Conservation (phyloP, 2,113 vertebrate genomes). For the Mus pahari region DNA sequence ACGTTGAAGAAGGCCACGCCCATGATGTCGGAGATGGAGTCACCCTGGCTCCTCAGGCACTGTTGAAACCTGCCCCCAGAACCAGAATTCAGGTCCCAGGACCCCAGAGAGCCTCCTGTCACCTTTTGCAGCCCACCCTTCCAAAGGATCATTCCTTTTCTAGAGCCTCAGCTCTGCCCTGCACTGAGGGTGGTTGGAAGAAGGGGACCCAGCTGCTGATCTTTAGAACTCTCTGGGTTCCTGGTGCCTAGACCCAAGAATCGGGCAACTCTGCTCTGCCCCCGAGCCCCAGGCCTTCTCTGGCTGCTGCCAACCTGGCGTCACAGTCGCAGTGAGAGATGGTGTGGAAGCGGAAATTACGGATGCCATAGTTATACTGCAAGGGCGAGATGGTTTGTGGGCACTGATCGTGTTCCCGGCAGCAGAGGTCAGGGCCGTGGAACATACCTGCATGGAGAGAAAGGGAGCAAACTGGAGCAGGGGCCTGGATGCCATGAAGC, state of each 20-base stretch:
- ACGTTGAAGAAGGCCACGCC: conserved; percentile 92
- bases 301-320: conserved; percentile 84
- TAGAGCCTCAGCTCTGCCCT: conserved; percentile 1
- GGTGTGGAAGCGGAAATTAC: conserved; percentile 93
- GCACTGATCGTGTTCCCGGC: conserved; percentile 93
- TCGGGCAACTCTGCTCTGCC: not conserved
- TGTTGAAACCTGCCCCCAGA: conserved; percentile 87
- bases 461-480: not conserved
- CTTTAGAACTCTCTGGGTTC: not conserved
- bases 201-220: not conserved
- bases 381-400: conserved; percentile 89
- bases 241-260: not conserved
- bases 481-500: not conserved
- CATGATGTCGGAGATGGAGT: conserved; percentile 89
- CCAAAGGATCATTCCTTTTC: not conserved
- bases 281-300: not conserved
- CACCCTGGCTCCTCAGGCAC: conserved; percentile 87
- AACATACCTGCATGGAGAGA: conserved; percentile 88
- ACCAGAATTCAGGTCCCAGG: not conserved
- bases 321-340: conserved; percentile 95
- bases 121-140: not conserved
- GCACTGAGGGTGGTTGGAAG: not conserved
- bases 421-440: conserved; percentile 91
- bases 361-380: conserved; percentile 89
- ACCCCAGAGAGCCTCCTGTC: not conserved